Percentiles rank a stretch among this genome's conserved stretches.
phyloP scores from a whole-genome alignment of 92 coral and sea anemone species.

The Pocillopora meandrina region DNA sequence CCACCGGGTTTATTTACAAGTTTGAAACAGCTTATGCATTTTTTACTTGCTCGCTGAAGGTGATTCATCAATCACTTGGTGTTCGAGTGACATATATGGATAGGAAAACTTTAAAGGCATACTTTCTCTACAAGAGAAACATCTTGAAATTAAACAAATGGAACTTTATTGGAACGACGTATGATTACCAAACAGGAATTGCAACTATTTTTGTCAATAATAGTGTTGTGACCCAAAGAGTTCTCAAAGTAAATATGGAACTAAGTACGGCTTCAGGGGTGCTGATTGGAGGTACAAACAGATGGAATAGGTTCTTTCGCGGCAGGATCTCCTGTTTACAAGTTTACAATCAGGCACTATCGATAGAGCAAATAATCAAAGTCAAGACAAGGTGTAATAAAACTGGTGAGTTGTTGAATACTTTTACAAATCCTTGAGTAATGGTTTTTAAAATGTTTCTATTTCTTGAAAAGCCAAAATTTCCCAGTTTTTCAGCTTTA shows the following conservation, averaged over 20 bases:
- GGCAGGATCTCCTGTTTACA: constrained; percentile 59
- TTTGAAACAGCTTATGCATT: not conserved
- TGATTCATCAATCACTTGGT: not conserved
- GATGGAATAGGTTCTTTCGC: constrained; percentile 9
- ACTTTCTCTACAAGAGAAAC: constrained; percentile 6
- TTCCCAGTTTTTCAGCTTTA: too few species aligned
- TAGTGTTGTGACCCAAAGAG: constrained; percentile 36
- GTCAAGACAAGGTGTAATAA: constrained; percentile 24
- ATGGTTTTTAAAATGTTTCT: too few species aligned
- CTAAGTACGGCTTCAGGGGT: constrained; percentile 39
- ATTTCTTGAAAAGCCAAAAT: too few species aligned
- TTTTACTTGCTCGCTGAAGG: constrained; percentile 7
- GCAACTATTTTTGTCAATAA: constrained; percentile 55
- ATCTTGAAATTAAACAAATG: constrained; percentile 22
- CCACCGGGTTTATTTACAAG: constrained; percentile 22
- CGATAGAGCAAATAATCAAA: constrained; percentile 45
- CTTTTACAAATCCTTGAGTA: too few species aligned
- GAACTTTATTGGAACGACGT: constrained; percentile 58
- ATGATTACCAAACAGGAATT: constrained; percentile 50
- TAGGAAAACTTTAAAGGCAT: not conserved
- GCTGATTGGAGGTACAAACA: constrained; percentile 35
- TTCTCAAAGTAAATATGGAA: constrained; percentile 38
- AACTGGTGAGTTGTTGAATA: not conserved
- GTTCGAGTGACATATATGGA: constrained; percentile 8
- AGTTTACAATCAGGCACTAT: constrained; percentile 45